Conservation (phyloP, 2,888 invertebrate species). For the Julus scandinavius region DNA sequence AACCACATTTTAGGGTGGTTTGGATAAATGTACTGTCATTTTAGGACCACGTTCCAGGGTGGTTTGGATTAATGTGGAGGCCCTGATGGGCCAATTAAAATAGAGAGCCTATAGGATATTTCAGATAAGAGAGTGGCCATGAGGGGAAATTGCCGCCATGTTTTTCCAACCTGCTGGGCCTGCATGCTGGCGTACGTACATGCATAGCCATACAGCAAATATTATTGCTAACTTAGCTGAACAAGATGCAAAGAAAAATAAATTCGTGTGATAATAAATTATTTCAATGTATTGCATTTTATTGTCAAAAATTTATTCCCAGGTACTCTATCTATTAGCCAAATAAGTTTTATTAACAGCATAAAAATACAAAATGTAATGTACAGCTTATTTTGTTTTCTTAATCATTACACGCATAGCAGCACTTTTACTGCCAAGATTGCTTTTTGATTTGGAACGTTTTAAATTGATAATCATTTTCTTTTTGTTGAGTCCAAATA, state of each 20-base stretch:
- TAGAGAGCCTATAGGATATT: neutral
- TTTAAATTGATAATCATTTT: slow-evolving; percentile 14
- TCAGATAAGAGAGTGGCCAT: neutral
- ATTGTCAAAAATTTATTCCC: neutral
- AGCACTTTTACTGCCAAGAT: no score
- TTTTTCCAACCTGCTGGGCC: neutral
- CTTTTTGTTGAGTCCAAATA: slow-evolving; percentile 35
- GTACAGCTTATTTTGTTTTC: neutral
- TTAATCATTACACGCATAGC: no score
- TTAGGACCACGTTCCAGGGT: no score
- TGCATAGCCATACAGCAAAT: neutral
- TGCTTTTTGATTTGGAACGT: slow-evolving; percentile 9
- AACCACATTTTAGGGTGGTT: no score
- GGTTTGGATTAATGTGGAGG: no score
- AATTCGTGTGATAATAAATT: no score
- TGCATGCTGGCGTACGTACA: neutral
- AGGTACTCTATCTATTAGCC: neutral
- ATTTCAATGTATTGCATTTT: no score
- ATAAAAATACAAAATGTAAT: neutral
- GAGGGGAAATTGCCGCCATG: neutral
- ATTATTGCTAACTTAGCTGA: neutral
- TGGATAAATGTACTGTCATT: no score
- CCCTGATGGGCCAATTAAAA: no score
- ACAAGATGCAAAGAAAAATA: no score
- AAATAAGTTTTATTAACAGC: neutral